These are phyloP conservation scores for Cotesia typhae DNA, from an alignment of 1,140 invertebrate species.

Conservation along the genomic window DNA sequence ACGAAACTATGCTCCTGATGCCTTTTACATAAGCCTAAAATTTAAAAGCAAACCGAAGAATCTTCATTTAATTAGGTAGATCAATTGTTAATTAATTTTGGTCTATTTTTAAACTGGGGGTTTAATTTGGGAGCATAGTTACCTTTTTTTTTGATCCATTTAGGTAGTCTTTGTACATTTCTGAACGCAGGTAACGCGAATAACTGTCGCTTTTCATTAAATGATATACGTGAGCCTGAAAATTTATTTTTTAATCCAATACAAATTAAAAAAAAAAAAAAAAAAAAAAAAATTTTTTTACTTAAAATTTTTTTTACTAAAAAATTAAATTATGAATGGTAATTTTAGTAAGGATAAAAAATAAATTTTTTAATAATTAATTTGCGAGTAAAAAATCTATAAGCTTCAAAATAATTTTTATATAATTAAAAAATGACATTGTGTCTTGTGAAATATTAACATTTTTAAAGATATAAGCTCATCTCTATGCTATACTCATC, in stretches of 20 bases:
- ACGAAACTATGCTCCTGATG: conserved; percentile 85
- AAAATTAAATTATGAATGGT: too few species aligned
- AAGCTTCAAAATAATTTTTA: too few species aligned
- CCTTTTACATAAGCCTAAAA: conserved; percentile 87
- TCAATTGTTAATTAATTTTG: background rate
- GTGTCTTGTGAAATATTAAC: too few species aligned
- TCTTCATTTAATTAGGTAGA: conserved; percentile 35
- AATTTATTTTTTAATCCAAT: conserved; percentile 37
- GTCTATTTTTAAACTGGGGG: background rate
- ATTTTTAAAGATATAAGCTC: too few species aligned
- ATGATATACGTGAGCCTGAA: conserved; percentile 97
- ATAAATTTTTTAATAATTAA: too few species aligned
- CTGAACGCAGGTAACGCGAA: conserved; percentile 95
- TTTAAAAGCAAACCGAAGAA: conserved; percentile 47
- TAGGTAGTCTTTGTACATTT: conserved; percentile 98
- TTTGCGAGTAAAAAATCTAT: too few species aligned
- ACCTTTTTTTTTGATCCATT: conserved; percentile 97
- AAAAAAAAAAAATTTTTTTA: background rate
- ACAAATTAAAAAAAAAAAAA: conserved; percentile 1
- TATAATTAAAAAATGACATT: too few species aligned
- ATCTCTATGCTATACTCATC: too few species aligned
- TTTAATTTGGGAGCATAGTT: conserved; percentile 48
- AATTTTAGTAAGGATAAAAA: too few species aligned
- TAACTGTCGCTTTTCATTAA: conserved; percentile 99
- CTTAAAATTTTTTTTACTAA: too few species aligned